Conservation (phyloP, 2,888 invertebrate genomes). For the Clepsis dumicolana region DNA sequence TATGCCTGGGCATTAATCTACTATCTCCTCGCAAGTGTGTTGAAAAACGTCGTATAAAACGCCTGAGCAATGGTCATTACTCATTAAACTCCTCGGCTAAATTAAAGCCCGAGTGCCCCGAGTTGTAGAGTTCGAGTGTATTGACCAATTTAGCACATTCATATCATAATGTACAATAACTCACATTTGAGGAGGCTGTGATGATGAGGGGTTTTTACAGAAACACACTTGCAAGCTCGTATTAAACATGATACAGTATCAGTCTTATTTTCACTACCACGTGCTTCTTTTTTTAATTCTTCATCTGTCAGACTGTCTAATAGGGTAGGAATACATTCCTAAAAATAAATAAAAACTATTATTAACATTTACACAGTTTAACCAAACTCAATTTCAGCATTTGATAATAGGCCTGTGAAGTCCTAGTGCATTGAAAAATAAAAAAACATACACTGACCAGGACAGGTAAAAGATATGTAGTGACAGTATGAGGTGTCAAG, state of each 20-base stretch:
- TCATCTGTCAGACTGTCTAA: constrained; percentile 97
- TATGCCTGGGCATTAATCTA: too few species aligned
- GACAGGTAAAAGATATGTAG: constrained; percentile 96
- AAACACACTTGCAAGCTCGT: constrained; percentile 95
- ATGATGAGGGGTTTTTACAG: constrained; percentile 93
- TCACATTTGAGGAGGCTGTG: constrained; percentile 89
- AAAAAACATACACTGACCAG: constrained; percentile 87
- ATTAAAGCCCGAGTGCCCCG: too few species aligned
- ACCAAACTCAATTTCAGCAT: too few species aligned
- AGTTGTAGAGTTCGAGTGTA: too few species aligned
- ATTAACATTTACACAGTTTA: neutral
- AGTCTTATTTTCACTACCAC: constrained; percentile 96
- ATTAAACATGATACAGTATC: constrained; percentile 98
- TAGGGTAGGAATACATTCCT: constrained; percentile 96
- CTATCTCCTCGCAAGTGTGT: too few species aligned
- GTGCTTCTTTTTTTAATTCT: constrained; percentile 97
- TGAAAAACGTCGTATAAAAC: too few species aligned
- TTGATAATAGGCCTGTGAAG: too few species aligned
- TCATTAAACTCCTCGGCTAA: too few species aligned
- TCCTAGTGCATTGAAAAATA: neutral
- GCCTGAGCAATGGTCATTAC: too few species aligned
- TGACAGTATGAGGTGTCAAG: constrained; percentile 95
- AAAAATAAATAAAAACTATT: constrained; percentile 45
- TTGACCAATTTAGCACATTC: too few species aligned
- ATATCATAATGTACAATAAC: constrained; percentile 47